These are phyloP conservation scores for Cydia pomonella DNA, from an alignment of 1,140 invertebrate species.

Conservation along the genomic window DNA sequence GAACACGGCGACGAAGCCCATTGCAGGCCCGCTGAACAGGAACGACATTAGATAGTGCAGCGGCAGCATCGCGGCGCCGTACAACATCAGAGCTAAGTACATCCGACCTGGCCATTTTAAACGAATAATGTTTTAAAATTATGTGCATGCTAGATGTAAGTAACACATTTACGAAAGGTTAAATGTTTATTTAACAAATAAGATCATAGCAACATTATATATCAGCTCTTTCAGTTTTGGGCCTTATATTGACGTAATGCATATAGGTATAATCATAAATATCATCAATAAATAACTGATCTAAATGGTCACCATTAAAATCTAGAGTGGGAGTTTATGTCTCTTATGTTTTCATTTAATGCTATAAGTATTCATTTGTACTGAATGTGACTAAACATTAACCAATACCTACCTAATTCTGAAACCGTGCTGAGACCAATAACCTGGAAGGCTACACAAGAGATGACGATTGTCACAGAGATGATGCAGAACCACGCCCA, in stretches of 20 bases:
- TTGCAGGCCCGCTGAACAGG: slow-evolving; percentile 82
- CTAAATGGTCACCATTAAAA: too few species aligned
- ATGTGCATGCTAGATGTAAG: not conserved
- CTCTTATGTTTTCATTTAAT: too few species aligned
- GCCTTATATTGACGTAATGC: too few species aligned
- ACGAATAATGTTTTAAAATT: not conserved
- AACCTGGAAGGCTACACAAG: slow-evolving; percentile 81
- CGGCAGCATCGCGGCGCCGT: slow-evolving; percentile 80
- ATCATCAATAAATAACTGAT: too few species aligned
- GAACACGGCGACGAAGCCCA: slow-evolving; percentile 87
- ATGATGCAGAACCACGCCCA: slow-evolving; percentile 83
- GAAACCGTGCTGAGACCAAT: slow-evolving; percentile 74
- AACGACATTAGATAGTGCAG: slow-evolving; percentile 71
- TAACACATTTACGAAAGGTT: not conserved
- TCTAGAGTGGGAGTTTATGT: too few species aligned
- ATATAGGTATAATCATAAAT: too few species aligned
- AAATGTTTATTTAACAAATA: not conserved
- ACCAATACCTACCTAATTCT: slow-evolving; percentile 75
- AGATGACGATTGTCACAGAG: slow-evolving; percentile 76
- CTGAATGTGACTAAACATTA: not conserved
- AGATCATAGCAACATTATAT: too few species aligned
- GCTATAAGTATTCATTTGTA: too few species aligned
- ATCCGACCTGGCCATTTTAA: slow-evolving; percentile 62
- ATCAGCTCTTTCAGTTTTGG: too few species aligned
- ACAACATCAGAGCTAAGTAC: slow-evolving; percentile 75